Percentiles rank a stretch among this genome's conserved stretches.
These are phyloP conservation scores for Luffia ferchaultella DNA, from an alignment of 2,888 invertebrate genomes.

Conservation along the genomic window DNA sequence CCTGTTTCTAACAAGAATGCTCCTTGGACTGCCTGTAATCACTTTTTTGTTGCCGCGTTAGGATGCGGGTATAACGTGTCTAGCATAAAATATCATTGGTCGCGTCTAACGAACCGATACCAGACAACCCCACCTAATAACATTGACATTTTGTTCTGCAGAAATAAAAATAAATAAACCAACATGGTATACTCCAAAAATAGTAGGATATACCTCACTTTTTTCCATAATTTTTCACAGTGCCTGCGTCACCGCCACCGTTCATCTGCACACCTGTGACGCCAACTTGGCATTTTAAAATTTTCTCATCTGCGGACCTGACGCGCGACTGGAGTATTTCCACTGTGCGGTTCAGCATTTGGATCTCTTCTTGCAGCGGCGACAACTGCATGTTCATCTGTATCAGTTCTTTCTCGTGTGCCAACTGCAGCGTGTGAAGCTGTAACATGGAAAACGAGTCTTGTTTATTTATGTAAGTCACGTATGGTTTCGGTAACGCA, in stretches of 20 bases:
- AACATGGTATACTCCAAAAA: no score
- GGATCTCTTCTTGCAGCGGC: conserved; percentile 67
- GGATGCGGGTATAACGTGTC: no score
- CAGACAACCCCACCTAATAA: no score
- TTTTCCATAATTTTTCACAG: conserved; percentile 13
- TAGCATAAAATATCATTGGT: no score
- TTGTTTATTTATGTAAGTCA: conserved; percentile 6
- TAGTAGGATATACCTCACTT: conserved; percentile 9
- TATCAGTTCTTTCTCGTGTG: conserved; percentile 76
- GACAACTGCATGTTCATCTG: conserved; percentile 70
- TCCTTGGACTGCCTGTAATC: no score
- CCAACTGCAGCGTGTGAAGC: conserved; percentile 78
- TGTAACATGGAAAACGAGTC: conserved; percentile 33
- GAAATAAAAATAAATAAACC: no score
- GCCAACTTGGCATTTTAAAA: conserved; percentile 34
- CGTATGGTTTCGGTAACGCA: no score
- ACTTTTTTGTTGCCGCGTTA: no score
- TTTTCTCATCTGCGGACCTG: conserved; percentile 39
- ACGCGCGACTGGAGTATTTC: conserved; percentile 51
- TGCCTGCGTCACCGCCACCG: conserved; percentile 41
- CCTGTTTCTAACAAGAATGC: no score
- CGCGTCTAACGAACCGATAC: no score
- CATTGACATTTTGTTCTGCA: no score
- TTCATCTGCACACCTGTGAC: conserved; percentile 28
- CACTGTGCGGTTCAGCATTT: conserved; percentile 65